Evolutionary conservation across 64 coral and sea anemone species (phyloP).

Genomic region (Hydrozoanthus tunicans): DNA sequence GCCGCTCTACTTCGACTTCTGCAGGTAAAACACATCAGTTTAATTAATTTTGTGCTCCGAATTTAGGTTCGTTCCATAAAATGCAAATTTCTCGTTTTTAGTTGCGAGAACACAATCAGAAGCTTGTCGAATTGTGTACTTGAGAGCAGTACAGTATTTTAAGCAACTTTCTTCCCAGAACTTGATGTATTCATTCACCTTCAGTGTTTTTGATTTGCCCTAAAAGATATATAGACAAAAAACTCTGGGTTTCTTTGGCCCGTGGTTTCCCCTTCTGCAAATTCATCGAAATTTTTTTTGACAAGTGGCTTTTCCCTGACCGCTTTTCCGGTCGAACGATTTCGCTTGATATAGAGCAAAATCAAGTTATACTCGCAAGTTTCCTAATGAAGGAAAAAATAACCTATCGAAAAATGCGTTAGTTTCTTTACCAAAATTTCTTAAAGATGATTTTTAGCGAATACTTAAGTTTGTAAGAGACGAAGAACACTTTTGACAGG

Average conservation of each 20-base stretch:
- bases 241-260: neutral
- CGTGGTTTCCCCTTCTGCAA: neutral
- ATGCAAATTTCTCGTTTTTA: conserved; percentile 24
- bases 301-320: conserved; percentile 36
- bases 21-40: conserved; percentile 21
- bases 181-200: neutral
- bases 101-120: conserved; percentile 23
- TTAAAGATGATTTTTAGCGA: neutral
- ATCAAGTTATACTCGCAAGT: neutral
- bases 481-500: no score
- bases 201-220: neutral
- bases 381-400: neutral
- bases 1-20: neutral
- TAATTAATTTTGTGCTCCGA: neutral
- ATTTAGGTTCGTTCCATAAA: conserved; percentile 9
- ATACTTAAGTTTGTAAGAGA: no score
- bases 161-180: neutral
- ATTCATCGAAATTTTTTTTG: conserved; percentile 14
- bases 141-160: neutral
- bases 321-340: conserved; percentile 41
- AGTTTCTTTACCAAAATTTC: neutral
- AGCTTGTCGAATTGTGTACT: conserved; percentile 20
- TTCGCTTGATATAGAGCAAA: neutral
- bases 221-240: no score
- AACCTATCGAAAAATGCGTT: neutral